These are phyloP conservation scores for Colostygia pectinataria DNA, from an alignment of 2,888 invertebrate genomes.

Conservation along the genomic window DNA sequence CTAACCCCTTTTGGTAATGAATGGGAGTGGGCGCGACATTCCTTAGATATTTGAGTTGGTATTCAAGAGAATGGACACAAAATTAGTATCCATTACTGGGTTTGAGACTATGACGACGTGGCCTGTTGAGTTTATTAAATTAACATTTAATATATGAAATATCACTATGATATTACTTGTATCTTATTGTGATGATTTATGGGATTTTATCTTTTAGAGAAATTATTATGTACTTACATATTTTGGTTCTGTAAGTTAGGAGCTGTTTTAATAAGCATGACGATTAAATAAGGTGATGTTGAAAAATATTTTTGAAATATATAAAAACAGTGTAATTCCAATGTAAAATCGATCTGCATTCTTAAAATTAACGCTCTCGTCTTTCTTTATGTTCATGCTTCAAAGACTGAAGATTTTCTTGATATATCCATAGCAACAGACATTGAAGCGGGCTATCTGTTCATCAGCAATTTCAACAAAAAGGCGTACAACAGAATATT, in stretches of 20 bases:
- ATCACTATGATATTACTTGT: background rate
- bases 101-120: slow-evolving; percentile 13
- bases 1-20: slow-evolving; percentile 33
- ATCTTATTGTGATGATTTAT: too few species aligned
- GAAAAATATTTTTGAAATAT: too few species aligned
- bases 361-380: background rate
- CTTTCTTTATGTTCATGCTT: background rate
- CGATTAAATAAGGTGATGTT: too few species aligned
- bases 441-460: slow-evolving; percentile 13
- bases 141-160: background rate
- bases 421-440: background rate
- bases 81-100: slow-evolving; percentile 27
- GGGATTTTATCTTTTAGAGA: too few species aligned
- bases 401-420: background rate
- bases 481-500: slow-evolving; percentile 17
- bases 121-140: slow-evolving; percentile 7
- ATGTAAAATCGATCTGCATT: too few species aligned
- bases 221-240: too few species aligned
- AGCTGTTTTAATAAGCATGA: too few species aligned
- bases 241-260: too few species aligned
- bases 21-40: slow-evolving; percentile 36
- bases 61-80: slow-evolving; percentile 36
- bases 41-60: slow-evolving; percentile 34
- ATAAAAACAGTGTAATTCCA: too few species aligned
- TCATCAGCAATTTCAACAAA: slow-evolving; percentile 17